Conservation (phyloP, 2,797 vertebrate species). For the Pipistrellus nathusii region DNA sequence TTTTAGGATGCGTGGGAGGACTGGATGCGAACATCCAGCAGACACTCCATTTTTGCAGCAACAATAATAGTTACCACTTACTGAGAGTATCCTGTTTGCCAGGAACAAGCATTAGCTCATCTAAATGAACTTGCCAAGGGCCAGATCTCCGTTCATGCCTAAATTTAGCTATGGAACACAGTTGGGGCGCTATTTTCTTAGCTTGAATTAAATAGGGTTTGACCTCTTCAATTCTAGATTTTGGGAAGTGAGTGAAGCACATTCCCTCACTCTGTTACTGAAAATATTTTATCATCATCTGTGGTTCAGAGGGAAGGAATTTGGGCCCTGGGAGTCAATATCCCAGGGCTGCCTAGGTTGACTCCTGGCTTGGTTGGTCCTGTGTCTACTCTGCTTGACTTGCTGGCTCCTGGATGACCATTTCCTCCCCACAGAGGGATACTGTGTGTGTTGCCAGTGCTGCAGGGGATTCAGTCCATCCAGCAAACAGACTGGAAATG, state of each 20-base stretch:
- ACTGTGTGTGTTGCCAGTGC: neutral
- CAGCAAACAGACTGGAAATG: slow-evolving; percentile 38
- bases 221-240: slow-evolving; percentile 74
- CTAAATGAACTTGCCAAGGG: slow-evolving; percentile 73
- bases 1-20: slow-evolving; percentile 73
- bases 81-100: slow-evolving; percentile 67
- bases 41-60: slow-evolving; percentile 68
- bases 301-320: slow-evolving; percentile 79
- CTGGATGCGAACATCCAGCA: slow-evolving; percentile 58
- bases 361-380: slow-evolving; percentile 40
- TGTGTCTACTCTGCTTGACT: slow-evolving; percentile 69
- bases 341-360: slow-evolving; percentile 44
- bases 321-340: slow-evolving; percentile 47
- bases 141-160: slow-evolving; percentile 67
- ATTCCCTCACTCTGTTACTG: slow-evolving; percentile 67
- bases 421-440: neutral
- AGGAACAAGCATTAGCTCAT: slow-evolving; percentile 78
- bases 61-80: slow-evolving; percentile 74
- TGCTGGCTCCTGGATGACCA: slow-evolving; percentile 62
- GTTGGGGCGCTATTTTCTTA: slow-evolving; percentile 66
- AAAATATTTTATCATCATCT: slow-evolving; percentile 81
- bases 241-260: slow-evolving; percentile 71
- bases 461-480: neutral
- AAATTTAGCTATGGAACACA: slow-evolving; percentile 77
- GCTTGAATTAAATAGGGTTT: slow-evolving; percentile 68